Evolutionary conservation across 2,888 invertebrate genomes (phyloP).

Genomic region (Melanostoma scalare): DNA sequence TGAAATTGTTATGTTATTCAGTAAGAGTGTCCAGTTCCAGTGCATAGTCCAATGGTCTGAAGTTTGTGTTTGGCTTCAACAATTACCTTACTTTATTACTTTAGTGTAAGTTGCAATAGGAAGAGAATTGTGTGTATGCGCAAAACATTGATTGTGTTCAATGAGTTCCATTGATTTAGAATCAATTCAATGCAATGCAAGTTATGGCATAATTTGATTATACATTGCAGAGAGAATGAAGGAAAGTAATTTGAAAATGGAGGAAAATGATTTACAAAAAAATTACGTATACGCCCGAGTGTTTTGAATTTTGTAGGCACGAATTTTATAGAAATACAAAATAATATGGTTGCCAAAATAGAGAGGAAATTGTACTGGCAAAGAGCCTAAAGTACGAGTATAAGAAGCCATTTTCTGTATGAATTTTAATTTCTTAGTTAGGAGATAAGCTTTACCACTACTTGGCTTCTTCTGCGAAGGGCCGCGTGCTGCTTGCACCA

Average conservation of each 20-base stretch:
- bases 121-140: conserved; percentile 39
- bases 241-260: conserved; percentile 3
- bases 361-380: too few relatives aligned
- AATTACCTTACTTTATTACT: conserved; percentile 5
- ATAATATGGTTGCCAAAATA: not conserved
- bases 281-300: conserved; percentile 58
- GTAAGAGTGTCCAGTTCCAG: conserved; percentile 38
- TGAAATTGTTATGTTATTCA: conserved; percentile 49
- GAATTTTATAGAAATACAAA: not conserved
- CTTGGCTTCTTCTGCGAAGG: too few relatives aligned
- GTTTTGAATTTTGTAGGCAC: not conserved
- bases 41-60: conserved; percentile 9
- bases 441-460: too few relatives aligned
- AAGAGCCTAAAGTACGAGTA: too few relatives aligned
- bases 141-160: conserved; percentile 20
- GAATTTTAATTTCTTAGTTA: too few relatives aligned
- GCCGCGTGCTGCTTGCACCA: too few relatives aligned
- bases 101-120: conserved; percentile 10
- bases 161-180: conserved; percentile 52
- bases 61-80: conserved; percentile 40
- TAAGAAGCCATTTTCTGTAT: too few relatives aligned
- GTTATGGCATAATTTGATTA: conserved; percentile 59
- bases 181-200: conserved; percentile 56
- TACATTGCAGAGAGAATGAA: conserved; percentile 34
- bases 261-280: not conserved